Base-by-base conservation (phyloP, 2,113 vertebrate species). In the Dolichotis patagonum region DNA sequence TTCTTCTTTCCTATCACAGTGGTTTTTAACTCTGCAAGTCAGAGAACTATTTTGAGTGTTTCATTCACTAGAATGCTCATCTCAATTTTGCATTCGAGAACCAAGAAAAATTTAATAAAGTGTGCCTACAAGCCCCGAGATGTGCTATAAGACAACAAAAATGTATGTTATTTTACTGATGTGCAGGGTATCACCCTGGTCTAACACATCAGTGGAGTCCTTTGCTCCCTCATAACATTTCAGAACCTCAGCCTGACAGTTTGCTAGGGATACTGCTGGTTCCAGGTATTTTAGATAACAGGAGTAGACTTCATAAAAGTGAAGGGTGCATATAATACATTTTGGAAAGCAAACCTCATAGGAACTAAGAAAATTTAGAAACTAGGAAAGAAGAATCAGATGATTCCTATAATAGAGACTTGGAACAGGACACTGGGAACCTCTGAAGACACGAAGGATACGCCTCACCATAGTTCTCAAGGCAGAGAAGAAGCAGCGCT, bases 21-120 rank as follows among this genome's bases (percentile, higher is more conserved):
- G 14, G 10, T 19, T 94, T 90, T 81, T 90, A 62, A 62, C 24
- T 92, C 28, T 19, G 83, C 1, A 52, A 56, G 41, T 71, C 28
- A 93, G 28, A 94, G 8, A 88, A 82, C 13, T 91, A 81, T 62
- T 63, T 54, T 92, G 52, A 84, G 28, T 17, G 13, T 88, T 88
- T 8, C 5, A 62, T 5, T 1, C 38, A 80, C 9, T 85, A 65
- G 1, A 56, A 7, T 32, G 91, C 35, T 3, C 3, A 43, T 54
- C 41, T 26, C 10, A 91, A 63, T 63, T 69, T 22, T 69, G 8
- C 73, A 62, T 2, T 88, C 43, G 93, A 91, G 43, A 90, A 60
- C 5, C 24, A 90, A 58, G 26, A 24, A 89, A 58, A 62, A 60
- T 35, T 49, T 26, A 54, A 84, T 1, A 65, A 35, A 63, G 1